phyloP scores from a whole-genome alignment of 2,888 invertebrate species.

The Uropetala carovei region DNA sequence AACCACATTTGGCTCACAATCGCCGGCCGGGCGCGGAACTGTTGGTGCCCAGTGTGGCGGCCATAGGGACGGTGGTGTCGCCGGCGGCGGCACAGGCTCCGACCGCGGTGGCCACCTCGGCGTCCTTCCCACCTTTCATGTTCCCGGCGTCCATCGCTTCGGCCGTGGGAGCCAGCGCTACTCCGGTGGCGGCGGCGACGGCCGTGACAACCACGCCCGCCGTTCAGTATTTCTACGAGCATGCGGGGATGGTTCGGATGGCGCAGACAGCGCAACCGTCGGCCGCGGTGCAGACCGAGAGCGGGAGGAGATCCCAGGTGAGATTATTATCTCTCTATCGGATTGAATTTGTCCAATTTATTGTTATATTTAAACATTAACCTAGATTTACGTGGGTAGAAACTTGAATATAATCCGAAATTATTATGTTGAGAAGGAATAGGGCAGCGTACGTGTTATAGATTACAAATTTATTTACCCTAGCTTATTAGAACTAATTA shows the following conservation, averaged over 20 bases:
- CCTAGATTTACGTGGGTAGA: no score
- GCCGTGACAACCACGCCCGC: slow-evolving; percentile 36
- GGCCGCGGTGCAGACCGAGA: slow-evolving; percentile 71
- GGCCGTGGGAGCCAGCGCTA: slow-evolving; percentile 20
- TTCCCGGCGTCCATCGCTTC: slow-evolving; percentile 45
- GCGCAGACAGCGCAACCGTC: slow-evolving; percentile 71
- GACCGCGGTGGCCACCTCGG: slow-evolving; percentile 56
- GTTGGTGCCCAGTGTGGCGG: slow-evolving; percentile 32
- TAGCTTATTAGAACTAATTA: no score
- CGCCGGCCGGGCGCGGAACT: slow-evolving; percentile 41
- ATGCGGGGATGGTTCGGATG: slow-evolving; percentile 63
- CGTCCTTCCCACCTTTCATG: slow-evolving; percentile 45
- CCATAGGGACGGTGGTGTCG: slow-evolving; percentile 39
- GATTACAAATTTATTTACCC: no score
- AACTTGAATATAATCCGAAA: no score
- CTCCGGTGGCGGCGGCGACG: slow-evolving; percentile 33
- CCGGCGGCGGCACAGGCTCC: slow-evolving; percentile 34
- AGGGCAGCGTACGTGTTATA: no score
- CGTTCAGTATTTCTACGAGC: slow-evolving; percentile 66
- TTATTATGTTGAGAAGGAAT: no score
- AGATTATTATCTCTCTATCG: neutral
- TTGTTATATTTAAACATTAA: no score
- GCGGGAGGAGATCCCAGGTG: slow-evolving; percentile 73
- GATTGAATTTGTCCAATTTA: no score
- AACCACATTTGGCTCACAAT: slow-evolving; percentile 10